These are phyloP conservation scores for Andricus grossulariae DNA, from an alignment of 1,140 invertebrate species.

Conservation along the genomic window DNA sequence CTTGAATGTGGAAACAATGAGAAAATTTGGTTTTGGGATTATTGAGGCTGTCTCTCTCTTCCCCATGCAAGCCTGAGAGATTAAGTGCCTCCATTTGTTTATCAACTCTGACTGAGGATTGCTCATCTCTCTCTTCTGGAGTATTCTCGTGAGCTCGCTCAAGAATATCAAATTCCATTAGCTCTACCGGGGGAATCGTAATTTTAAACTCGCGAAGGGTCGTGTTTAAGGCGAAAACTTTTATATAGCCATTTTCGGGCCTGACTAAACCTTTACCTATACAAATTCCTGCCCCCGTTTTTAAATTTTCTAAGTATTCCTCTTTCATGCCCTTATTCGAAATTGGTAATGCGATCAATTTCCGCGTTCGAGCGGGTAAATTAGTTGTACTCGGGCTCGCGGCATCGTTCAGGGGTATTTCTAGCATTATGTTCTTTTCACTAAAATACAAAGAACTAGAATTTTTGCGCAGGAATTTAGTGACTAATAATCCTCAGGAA, in stretches of 20 bases:
- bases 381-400: not conserved
- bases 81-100: not conserved
- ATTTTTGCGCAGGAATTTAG: not conserved
- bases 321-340: not conserved
- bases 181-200: not conserved
- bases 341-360: not conserved
- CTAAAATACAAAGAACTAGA: not conserved
- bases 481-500: not conserved
- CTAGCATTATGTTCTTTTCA: not conserved
- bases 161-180: not conserved
- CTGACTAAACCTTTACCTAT: not conserved
- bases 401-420: not conserved
- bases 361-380: not conserved
- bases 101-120: not conserved
- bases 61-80: not conserved
- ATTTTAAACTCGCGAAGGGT: not conserved
- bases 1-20: not conserved
- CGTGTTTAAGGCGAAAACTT: not conserved
- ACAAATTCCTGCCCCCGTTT: not conserved
- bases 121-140: not conserved
- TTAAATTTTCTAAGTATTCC: not conserved
- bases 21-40: not conserved
- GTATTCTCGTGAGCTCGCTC: not conserved
- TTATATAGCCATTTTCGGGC: not conserved
- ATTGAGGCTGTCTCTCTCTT: not conserved